Conservation (phyloP, 2,113 vertebrate genomes). For the Sula dactylatra region DNA sequence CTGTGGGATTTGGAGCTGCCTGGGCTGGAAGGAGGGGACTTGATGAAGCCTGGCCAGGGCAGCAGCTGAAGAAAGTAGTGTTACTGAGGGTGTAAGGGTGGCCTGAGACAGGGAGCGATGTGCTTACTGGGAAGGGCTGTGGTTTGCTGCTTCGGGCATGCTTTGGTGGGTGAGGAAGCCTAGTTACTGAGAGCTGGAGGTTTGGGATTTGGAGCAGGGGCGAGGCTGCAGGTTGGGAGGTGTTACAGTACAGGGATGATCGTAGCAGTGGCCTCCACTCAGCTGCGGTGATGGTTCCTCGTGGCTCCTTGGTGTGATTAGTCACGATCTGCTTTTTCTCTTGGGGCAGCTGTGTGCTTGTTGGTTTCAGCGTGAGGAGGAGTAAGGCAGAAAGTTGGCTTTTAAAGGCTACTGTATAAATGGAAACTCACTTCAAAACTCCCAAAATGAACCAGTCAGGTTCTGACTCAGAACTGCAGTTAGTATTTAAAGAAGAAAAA, state of each 20-base stretch:
- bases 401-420: constrained; percentile 55
- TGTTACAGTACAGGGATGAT: neutral
- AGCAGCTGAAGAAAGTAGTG: neutral
- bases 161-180: neutral
- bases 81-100: neutral
- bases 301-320: neutral
- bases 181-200: neutral
- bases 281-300: neutral
- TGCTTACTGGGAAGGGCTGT: neutral
- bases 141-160: neutral
- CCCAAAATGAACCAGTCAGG: constrained; percentile 25
- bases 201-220: neutral
- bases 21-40: neutral
- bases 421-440: constrained; percentile 63
- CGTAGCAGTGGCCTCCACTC: neutral
- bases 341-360: neutral
- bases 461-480: constrained; percentile 79
- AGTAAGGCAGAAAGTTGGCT: constrained; percentile 34
- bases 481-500: constrained; percentile 35
- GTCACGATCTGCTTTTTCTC: constrained; percentile 1
- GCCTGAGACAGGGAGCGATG: neutral
- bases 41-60: neutral
- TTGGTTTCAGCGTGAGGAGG: constrained; percentile 38
- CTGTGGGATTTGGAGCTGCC: neutral
- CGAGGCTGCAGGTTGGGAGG: neutral